A percentile compares a stretch with the other conserved stretches of the same genome.
phyloP scores from a whole-genome alignment of 1,140 invertebrate genomes.

The Papilio polytes region DNA sequence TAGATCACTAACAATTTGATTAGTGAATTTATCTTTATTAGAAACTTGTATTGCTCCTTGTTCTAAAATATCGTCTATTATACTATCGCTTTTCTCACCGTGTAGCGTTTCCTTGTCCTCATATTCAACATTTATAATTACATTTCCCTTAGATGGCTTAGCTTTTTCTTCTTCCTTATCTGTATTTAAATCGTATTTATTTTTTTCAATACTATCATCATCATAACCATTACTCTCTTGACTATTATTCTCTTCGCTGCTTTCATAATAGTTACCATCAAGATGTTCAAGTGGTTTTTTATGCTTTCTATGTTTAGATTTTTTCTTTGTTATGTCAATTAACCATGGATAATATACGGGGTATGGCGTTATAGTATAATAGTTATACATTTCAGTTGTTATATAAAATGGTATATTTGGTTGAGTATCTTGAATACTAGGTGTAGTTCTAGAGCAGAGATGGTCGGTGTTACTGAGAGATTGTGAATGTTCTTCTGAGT shows the following conservation, averaged over 20 bases:
- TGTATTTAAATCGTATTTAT: not conserved
- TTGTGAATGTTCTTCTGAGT: conserved; percentile 1
- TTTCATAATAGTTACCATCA: conserved; percentile 31
- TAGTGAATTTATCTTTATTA: conserved; percentile 32
- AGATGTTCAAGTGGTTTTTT: conserved; percentile 3
- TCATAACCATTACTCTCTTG: conserved; percentile 3
- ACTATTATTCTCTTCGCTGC: conserved; percentile 17
- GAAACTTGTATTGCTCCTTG: conserved; percentile 19
- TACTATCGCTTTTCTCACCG: not conserved
- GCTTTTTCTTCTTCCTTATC: not conserved
- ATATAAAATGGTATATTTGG: conserved; percentile 16
- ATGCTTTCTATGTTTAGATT: conserved; percentile 33
- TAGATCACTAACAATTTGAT: conserved; percentile 36
- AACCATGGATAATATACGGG: conserved; percentile 22
- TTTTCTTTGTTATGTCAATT: conserved; percentile 25
- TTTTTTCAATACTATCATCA: not conserved
- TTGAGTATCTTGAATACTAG: not conserved
- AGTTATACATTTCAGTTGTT: not conserved
- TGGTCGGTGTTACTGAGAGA: not conserved
- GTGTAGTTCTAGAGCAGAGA: not conserved
- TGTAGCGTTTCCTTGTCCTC: not conserved
- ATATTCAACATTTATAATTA: conserved; percentile 26
- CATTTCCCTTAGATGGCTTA: conserved; percentile 4
- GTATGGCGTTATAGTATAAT: not conserved
- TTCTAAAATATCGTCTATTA: conserved; percentile 17